Percentiles rank a stretch among this genome's conserved stretches.
These are phyloP conservation scores for Zaprionus obscuricornis DNA, from an alignment of 2,888 invertebrate genomes.

Conservation along the genomic window DNA sequence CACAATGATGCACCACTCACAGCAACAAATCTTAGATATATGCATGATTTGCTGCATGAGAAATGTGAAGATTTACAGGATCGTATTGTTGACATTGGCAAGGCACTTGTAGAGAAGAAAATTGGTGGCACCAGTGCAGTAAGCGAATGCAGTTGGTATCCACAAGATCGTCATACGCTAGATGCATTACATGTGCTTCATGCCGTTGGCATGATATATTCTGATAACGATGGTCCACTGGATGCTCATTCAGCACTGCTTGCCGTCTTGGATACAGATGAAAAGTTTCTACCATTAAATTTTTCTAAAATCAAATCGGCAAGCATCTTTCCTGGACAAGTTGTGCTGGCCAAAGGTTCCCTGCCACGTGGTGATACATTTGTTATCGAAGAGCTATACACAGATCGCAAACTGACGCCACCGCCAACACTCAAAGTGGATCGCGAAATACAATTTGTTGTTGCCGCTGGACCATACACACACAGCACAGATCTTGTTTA, in stretches of 20 bases:
- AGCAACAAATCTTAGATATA: slow-evolving; percentile 82
- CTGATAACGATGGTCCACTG: slow-evolving; percentile 89
- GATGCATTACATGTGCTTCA: slow-evolving; percentile 75
- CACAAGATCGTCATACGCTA: slow-evolving; percentile 78
- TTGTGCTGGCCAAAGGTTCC: slow-evolving; percentile 88
- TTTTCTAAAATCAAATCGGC: slow-evolving; percentile 84
- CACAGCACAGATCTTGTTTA: slow-evolving; percentile 90
- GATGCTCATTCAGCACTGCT: slow-evolving; percentile 88
- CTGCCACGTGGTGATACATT: slow-evolving; percentile 89
- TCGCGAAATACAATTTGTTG: slow-evolving; percentile 87
- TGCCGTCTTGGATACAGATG: slow-evolving; percentile 86
- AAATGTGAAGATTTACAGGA: slow-evolving; percentile 80
- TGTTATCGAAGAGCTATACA: slow-evolving; percentile 87
- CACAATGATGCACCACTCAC: slow-evolving; percentile 84
- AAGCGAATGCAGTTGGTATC: slow-evolving; percentile 79
- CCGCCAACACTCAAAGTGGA: slow-evolving; percentile 83
- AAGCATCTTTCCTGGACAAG: slow-evolving; percentile 83
- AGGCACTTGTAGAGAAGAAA: slow-evolving; percentile 78
- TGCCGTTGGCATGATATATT: slow-evolving; percentile 89
- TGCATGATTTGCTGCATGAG: slow-evolving; percentile 81
- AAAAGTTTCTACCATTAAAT: slow-evolving; percentile 83
- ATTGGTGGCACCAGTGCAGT: slow-evolving; percentile 67
- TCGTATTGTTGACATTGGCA: slow-evolving; percentile 79
- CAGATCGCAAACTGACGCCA: slow-evolving; percentile 84
- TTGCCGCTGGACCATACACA: slow-evolving; percentile 94